Evolutionary conservation across 2,113 vertebrate species (phyloP), one percentile per base, ranked within the genome.

Genomic region (Grus americana): DNA sequence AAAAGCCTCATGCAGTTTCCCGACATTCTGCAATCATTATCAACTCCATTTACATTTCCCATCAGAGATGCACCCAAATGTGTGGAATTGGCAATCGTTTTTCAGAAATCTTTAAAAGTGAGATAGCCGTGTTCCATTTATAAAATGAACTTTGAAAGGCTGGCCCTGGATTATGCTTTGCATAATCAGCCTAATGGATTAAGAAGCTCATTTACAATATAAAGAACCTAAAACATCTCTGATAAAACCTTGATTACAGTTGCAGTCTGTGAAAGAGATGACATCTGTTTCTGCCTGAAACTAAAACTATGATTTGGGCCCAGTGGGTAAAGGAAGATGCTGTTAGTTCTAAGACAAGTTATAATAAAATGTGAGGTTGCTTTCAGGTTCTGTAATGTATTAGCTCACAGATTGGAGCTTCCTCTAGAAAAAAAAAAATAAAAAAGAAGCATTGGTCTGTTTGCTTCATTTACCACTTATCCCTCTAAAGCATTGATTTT

Each of bases 141-240:
- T 91, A 90, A 95, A 95, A 94, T 68, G 54, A 96, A 86, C 34
- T 84, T 92, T 91, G 86, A 93, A 96, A 94, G 54, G 5, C 52
- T 81, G 61, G 47, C 72, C 72, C 23, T 88, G 72, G 65, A 95
- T 92, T 94, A 88, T 80, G 72, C 30, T 95, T 96, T 95, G 79
- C 90, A 96, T 95, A 97, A 95, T 94, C 82, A 96, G 59, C 44
- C 75, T 93, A 93, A 97, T 92, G 81, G 85, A 92, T 95, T 95
- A 96, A 89, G 86, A 91, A 93, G 32, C 46, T 92, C 47, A 95
- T 94, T 95, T 97, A 93, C 93, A 94, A 78, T 75, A 95, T 90
- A 96, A 96, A 97, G 79, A 92, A 74, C 15, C 10, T 75, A 88
- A 93, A 94, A 57, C 0, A 1, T 15, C 55, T 84, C 72, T 92